phyloP scores from a whole-genome alignment of 1,140 invertebrate species.

The Hestina assimilis region DNA sequence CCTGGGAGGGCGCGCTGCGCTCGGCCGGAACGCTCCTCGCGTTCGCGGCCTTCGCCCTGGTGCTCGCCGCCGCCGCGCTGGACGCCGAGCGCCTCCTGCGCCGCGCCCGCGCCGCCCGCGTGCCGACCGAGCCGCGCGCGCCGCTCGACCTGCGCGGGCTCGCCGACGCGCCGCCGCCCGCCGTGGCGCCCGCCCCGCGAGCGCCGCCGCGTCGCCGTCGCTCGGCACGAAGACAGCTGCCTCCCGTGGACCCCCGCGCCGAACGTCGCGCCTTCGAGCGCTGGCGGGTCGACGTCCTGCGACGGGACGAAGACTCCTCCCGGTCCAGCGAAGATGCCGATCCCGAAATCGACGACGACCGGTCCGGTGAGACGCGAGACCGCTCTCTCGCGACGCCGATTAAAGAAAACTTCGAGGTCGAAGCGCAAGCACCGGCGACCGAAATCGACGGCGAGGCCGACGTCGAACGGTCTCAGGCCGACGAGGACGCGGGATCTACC shows the following conservation, averaged over 20 bases:
- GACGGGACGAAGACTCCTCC: slow-evolving; percentile 38
- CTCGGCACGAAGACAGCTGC: slow-evolving; percentile 27
- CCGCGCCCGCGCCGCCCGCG: slow-evolving; percentile 34
- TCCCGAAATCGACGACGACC: slow-evolving; percentile 11
- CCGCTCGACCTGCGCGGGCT: slow-evolving; percentile 41
- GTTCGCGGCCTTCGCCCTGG: slow-evolving; percentile 42
- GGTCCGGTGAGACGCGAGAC: slow-evolving; percentile 2
- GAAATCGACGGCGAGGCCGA: slow-evolving; percentile 5
- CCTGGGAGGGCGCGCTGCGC: slow-evolving; percentile 84
- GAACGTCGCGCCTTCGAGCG: slow-evolving; percentile 51
- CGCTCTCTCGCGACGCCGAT: slow-evolving; percentile 36
- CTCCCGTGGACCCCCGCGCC: slow-evolving; percentile 36
- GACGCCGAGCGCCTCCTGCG: slow-evolving; percentile 50
- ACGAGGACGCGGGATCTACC: slow-evolving; percentile 36
- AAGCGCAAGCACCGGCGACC: slow-evolving; percentile 10
- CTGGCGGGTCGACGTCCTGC: slow-evolving; percentile 45
- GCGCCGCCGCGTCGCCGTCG: slow-evolving; percentile 20
- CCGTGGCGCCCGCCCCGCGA: slow-evolving; percentile 14
- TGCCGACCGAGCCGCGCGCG: slow-evolving; percentile 26
- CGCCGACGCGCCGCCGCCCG: slow-evolving; percentile 8
- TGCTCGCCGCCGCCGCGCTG: slow-evolving; percentile 41
- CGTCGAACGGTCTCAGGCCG: slow-evolving; percentile 20
- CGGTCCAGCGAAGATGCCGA: slow-evolving; percentile 49
- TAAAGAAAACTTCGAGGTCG: slow-evolving; percentile 34
- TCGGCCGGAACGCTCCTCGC: slow-evolving; percentile 33